A percentile compares a stretch with the other conserved stretches of the same genome.
These are phyloP conservation scores for Rissa tridactyla DNA, from an alignment of 2,113 vertebrate species.

Conservation along the genomic window DNA sequence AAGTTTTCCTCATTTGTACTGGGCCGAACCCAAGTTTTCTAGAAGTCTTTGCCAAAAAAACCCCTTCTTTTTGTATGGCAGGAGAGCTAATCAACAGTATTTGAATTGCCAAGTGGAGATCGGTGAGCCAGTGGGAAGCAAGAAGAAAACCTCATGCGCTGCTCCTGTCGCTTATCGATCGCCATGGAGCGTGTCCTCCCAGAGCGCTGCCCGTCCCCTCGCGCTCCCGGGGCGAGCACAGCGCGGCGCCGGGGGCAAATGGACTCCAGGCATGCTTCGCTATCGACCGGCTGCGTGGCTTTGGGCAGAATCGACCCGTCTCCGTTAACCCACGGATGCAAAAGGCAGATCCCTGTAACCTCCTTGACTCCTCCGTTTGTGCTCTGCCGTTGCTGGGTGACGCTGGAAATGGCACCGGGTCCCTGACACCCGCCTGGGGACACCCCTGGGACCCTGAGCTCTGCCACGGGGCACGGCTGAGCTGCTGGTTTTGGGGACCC, in stretches of 20 bases:
- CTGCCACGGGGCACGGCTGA: fast-evolving
- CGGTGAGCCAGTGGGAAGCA: conserved; percentile 4
- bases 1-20: not conserved
- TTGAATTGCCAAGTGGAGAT: not conserved
- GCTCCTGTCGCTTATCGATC: not conserved
- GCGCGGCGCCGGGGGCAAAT: fast-evolving
- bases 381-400: not conserved
- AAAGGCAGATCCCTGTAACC: not conserved
- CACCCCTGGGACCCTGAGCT: not conserved
- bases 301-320: not conserved
- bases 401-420: not conserved
- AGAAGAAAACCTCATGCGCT: not conserved
- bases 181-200: fast-evolving
- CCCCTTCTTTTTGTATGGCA: not conserved
- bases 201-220: fast-evolving
- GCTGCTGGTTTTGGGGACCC: not conserved
- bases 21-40: conserved; percentile 20
- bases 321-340: fast-evolving
- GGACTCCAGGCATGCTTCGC: not conserved
- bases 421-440: not conserved
- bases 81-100: not conserved
- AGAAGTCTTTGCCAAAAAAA: not conserved
- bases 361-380: not conserved
- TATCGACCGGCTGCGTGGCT: fast-evolving
- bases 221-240: not conserved